Percentiles rank a stretch among this genome's conserved stretches.
These are phyloP conservation scores for Redunca redunca DNA, from an alignment of 2,113 vertebrate species.

Conservation along the genomic window DNA sequence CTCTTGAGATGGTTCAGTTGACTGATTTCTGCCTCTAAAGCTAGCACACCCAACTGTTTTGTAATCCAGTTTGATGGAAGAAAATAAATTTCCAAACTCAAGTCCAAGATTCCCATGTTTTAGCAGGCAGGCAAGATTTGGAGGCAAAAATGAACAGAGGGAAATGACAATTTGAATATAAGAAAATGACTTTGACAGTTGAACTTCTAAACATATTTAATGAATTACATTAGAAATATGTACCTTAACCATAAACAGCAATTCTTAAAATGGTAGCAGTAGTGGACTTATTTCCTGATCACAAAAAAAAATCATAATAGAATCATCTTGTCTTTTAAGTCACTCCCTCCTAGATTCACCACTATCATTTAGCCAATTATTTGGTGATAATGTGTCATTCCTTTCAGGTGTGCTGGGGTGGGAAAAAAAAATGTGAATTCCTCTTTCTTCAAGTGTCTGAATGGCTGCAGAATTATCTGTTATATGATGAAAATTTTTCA, in stretches of 20 bases:
- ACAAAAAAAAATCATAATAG: neutral
- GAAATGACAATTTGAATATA: neutral
- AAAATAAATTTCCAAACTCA: neutral
- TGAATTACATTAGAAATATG: neutral
- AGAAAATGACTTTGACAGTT: neutral
- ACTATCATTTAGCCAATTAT: neutral
- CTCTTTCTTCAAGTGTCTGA: neutral
- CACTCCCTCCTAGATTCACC: neutral
- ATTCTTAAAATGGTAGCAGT: neutral
- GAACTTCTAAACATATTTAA: neutral
- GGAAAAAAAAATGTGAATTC: neutral
- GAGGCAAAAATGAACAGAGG: neutral
- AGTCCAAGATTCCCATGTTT: neutral
- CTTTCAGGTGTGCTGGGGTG: neutral
- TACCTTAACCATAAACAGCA: neutral
- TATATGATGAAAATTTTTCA: neutral
- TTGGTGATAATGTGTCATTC: neutral
- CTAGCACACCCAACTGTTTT: neutral
- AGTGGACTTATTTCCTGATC: neutral
- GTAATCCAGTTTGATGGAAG: neutral
- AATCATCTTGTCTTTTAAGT: neutral
- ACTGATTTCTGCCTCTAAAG: neutral
- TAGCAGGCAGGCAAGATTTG: neutral
- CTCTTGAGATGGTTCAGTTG: neutral
- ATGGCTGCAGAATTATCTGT: neutral